Evolutionary conservation across 2,797 vertebrate genomes (phyloP).

Genomic region (Melanotaenia trifasciata): DNA sequence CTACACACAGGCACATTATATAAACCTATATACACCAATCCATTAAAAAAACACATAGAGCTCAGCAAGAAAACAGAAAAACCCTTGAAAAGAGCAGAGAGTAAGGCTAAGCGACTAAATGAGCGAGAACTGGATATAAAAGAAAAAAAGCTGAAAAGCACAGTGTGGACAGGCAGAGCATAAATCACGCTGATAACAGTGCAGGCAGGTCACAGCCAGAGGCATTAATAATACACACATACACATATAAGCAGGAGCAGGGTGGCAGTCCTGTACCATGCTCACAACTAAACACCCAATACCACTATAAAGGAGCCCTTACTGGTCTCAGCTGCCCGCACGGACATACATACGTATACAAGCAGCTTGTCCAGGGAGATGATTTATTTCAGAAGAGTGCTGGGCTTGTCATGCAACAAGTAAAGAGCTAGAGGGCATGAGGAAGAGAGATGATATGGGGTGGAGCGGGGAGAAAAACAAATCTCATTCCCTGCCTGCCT

Average conservation of each 20-base stretch:
- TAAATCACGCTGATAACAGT: conserved; percentile 80
- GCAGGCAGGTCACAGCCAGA: conserved; percentile 77
- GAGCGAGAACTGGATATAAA: conserved; percentile 53
- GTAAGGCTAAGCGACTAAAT: conserved; percentile 57
- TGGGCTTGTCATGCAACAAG: conserved; percentile 74
- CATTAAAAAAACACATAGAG: conserved; percentile 9
- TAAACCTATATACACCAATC: neutral
- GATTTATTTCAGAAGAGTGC: conserved; percentile 72
- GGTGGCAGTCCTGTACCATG: conserved; percentile 66
- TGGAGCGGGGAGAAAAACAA: conserved; percentile 70
- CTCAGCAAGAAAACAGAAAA: conserved; percentile 16
- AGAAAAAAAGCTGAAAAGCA: conserved; percentile 57
- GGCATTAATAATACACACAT: conserved; percentile 79
- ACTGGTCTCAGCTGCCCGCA: conserved; percentile 32
- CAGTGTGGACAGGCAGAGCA: conserved; percentile 60
- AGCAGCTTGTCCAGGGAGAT: conserved; percentile 44
- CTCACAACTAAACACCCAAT: conserved; percentile 69
- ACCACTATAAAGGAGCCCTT: conserved; percentile 53
- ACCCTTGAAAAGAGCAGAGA: conserved; percentile 26
- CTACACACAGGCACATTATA: neutral
- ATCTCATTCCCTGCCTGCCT: conserved; percentile 65
- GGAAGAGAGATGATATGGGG: conserved; percentile 56
- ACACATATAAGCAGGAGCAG: conserved; percentile 53
- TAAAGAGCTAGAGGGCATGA: conserved; percentile 60
- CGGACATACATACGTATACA: conserved; percentile 7